phyloP scores from a whole-genome alignment of 2,888 invertebrate species.

The Lochmaea capreae region DNA sequence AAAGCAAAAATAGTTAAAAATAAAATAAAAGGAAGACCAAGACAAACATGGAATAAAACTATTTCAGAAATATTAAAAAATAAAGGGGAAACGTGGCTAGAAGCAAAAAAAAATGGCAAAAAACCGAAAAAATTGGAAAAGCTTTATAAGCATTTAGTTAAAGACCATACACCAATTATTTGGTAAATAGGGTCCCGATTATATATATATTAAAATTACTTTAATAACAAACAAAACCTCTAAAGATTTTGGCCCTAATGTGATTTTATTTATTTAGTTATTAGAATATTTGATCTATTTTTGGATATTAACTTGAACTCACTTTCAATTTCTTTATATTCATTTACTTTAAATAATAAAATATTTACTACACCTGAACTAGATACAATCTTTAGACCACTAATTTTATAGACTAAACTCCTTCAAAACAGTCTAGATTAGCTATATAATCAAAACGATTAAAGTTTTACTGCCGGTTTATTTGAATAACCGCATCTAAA shows the following conservation, averaged over 20 bases:
- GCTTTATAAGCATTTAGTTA: too few species aligned
- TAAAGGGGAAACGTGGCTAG: too few species aligned
- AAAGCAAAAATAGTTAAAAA: too few species aligned
- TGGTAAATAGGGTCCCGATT: too few species aligned
- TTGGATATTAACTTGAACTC: neutral
- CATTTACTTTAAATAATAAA: conserved; percentile 5
- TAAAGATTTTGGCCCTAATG: neutral
- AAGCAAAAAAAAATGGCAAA: too few species aligned
- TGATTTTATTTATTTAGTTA: neutral
- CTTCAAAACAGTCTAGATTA: conserved; percentile 28
- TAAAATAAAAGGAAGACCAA: too few species aligned
- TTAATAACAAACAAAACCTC: neutral
- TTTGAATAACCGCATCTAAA: conserved; percentile 16
- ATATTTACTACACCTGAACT: neutral
- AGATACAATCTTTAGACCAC: conserved; percentile 7
- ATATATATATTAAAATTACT: neutral
- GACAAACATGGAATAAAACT: too few species aligned
- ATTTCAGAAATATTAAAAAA: too few species aligned
- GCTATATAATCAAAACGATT: conserved; percentile 32
- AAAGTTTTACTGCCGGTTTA: conserved; percentile 33
- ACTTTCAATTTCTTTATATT: neutral
- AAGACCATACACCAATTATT: too few species aligned
- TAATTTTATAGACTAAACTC: conserved; percentile 32
- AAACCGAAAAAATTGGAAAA: too few species aligned
- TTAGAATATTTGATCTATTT: neutral